Evolutionary conservation across 2,797 vertebrate genomes (phyloP).

Genomic region (Muraenolepis orangiensis): DNA sequence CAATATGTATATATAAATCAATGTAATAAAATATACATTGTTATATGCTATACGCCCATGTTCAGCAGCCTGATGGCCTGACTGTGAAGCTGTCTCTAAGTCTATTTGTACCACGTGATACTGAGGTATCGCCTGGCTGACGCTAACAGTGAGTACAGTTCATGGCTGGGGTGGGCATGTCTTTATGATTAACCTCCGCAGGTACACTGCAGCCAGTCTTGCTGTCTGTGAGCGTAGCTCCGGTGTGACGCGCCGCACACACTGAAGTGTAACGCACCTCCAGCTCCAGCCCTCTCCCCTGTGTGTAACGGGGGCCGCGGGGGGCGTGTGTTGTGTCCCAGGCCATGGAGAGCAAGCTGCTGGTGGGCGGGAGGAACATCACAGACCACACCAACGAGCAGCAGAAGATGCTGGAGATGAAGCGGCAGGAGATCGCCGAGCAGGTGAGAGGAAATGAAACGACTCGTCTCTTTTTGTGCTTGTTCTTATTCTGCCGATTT

Average conservation of each 20-base stretch:
- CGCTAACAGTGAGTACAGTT: too few species aligned
- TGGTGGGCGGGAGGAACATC: conserved; percentile 92
- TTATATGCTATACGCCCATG: too few species aligned
- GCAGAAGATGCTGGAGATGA: conserved; percentile 92
- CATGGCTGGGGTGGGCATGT: too few species aligned
- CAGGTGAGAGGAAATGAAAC: conserved; percentile 70
- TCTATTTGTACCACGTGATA: too few species aligned
- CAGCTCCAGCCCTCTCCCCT: too few species aligned
- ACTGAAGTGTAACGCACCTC: too few species aligned
- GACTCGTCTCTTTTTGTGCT: background rate
- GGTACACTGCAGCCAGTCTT: background rate
- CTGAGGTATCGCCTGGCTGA: too few species aligned
- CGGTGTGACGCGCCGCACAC: background rate
- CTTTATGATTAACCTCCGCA: background rate
- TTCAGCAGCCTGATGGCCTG: too few species aligned
- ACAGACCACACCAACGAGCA: conserved; percentile 95
- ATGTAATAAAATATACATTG: too few species aligned
- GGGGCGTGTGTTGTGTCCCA: conserved; percentile 47
- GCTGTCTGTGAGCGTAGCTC: background rate
- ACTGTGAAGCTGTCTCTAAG: too few species aligned
- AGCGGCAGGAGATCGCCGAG: conserved; percentile 88
- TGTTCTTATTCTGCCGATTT: background rate
- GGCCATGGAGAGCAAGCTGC: conserved; percentile 95
- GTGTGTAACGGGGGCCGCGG: conserved; percentile 5
- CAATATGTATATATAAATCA: too few species aligned